These are phyloP conservation scores for Tragelaphus buxtoni DNA, from an alignment of 2,113 vertebrate genomes.

Conservation along the genomic window DNA sequence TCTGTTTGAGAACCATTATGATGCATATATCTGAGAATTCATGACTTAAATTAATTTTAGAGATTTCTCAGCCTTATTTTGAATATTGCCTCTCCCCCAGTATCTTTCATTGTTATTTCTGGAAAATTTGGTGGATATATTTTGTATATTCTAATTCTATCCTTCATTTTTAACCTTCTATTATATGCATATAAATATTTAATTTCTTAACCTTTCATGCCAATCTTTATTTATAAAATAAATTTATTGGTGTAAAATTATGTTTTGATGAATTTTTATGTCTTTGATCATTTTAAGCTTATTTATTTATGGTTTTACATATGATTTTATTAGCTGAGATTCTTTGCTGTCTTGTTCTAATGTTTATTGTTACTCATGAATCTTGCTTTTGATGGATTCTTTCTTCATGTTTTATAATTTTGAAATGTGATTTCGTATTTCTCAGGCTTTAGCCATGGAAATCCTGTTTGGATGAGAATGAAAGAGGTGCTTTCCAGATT, in stretches of 20 bases:
- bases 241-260: not conserved
- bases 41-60: not conserved
- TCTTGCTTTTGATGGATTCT: not conserved
- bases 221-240: not conserved
- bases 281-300: not conserved
- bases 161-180: not conserved
- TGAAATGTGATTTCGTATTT: constrained; percentile 26
- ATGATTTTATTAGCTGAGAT: not conserved
- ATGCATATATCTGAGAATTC: not conserved
- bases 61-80: not conserved
- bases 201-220: not conserved
- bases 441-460: not conserved
- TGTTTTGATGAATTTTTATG: not conserved
- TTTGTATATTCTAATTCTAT: not conserved
- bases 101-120: not conserved
- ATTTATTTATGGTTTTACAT: not conserved
- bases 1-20: not conserved
- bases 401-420: constrained; percentile 21
- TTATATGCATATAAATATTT: not conserved
- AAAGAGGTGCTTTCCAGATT: not conserved
- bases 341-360: not conserved
- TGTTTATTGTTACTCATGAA: not conserved
- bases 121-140: not conserved
- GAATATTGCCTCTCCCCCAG: not conserved
- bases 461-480: not conserved